Percentiles rank a stretch among this genome's conserved stretches.
Conservation (phyloP, 2,888 invertebrate genomes). For the Ashinkailepas kermadecensis region DNA sequence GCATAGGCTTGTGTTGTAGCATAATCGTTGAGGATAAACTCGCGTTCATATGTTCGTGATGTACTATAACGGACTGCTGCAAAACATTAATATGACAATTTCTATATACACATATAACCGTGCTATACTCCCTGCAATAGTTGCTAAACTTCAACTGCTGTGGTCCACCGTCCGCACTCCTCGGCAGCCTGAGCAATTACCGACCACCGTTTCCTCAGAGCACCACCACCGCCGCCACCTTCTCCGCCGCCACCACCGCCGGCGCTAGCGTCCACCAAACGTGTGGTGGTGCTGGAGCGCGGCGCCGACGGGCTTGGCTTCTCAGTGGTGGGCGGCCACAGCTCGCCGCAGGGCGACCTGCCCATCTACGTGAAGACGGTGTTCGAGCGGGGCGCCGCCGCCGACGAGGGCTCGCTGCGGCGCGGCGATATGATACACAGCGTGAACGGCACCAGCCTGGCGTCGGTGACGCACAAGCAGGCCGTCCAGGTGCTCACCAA, state of each 20-base stretch:
- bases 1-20: too few species aligned
- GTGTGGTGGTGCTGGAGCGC: slow-evolving; percentile 44
- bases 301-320: slow-evolving; percentile 51
- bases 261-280: slow-evolving; percentile 28
- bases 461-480: slow-evolving; percentile 44
- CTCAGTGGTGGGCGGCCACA: slow-evolving; percentile 49
- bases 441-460: slow-evolving; percentile 42
- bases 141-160: too few species aligned
- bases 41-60: too few species aligned
- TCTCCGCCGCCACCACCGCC: slow-evolving; percentile 28
- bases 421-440: slow-evolving; percentile 45
- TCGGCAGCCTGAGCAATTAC: too few species aligned
- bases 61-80: too few species aligned
- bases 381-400: slow-evolving; percentile 43
- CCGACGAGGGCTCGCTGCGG: slow-evolving; percentile 41
- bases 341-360: slow-evolving; percentile 49
- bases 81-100: too few species aligned
- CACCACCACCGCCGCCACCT: slow-evolving; percentile 14
- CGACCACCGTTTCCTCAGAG: too few species aligned
- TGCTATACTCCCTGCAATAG: too few species aligned
- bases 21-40: too few species aligned
- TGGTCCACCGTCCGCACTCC: too few species aligned
- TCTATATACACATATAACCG: too few species aligned
- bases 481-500: slow-evolving; percentile 45
- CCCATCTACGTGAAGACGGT: slow-evolving; percentile 50